Evolutionary conservation across 2,888 invertebrate genomes (phyloP).

Genomic region (Pecten maximus): DNA sequence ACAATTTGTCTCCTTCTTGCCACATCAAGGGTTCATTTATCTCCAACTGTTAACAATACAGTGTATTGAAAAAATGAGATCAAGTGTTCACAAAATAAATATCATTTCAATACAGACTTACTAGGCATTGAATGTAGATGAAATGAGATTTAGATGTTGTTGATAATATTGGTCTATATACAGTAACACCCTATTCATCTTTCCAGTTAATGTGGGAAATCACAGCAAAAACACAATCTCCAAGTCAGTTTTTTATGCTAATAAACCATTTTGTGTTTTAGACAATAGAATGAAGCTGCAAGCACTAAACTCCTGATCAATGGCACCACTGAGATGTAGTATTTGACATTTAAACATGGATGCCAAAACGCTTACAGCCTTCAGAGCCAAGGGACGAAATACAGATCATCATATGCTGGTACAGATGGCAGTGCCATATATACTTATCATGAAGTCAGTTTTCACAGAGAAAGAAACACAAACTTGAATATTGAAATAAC

Average conservation of each 20-base stretch:
- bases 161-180: too few species aligned
- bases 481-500: not conserved
- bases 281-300: not conserved
- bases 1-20: not conserved
- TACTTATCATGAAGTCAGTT: not conserved
- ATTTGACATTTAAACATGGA: not conserved
- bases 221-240: not conserved
- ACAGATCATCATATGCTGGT: not conserved
- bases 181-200: not conserved
- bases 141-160: too few species aligned
- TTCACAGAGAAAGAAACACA: not conserved
- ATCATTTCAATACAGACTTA: too few species aligned
- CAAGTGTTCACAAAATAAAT: too few species aligned
- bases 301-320: not conserved
- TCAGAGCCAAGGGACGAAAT: not conserved
- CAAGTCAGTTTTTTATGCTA: not conserved
- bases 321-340: not conserved
- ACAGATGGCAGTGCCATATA: not conserved
- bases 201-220: not conserved
- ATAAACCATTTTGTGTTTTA: not conserved
- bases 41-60: too few species aligned
- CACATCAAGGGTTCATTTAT: not conserved
- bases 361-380: not conserved
- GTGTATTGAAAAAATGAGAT: too few species aligned
- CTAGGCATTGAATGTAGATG: too few species aligned